Evolutionary conservation across 2,888 invertebrate genomes (phyloP).

Genomic region (Lamellibrachia columna): DNA sequence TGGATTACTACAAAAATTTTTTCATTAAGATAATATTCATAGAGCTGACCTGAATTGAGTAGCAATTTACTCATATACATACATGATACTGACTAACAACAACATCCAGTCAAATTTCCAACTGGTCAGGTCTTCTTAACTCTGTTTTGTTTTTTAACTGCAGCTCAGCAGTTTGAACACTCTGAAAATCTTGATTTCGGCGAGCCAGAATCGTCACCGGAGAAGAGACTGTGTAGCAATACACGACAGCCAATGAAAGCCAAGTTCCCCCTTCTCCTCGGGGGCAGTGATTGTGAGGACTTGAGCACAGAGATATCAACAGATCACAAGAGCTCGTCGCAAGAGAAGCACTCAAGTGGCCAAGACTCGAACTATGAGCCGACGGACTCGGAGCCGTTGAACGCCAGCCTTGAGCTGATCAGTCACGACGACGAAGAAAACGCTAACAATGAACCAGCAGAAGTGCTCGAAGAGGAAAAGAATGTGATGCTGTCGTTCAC

Average conservation of each 20-base stretch:
- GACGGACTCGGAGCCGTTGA: neutral
- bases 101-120: neutral
- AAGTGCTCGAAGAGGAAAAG: conserved; percentile 19
- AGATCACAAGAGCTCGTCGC: neutral
- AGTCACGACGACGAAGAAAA: neutral
- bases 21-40: neutral
- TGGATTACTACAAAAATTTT: neutral
- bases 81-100: neutral
- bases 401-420: neutral
- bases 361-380: conserved; percentile 7
- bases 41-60: neutral
- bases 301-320: neutral
- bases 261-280: neutral
- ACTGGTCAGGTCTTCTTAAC: too few relatives aligned
- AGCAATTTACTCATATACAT: neutral
- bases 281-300: neutral
- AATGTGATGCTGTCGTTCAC: conserved; percentile 20
- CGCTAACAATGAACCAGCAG: neutral
- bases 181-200: neutral
- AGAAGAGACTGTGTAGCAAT: neutral
- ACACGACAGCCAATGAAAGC: neutral
- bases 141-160: neutral
- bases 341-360: neutral
- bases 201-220: neutral
- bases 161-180: neutral